Evolutionary conservation across 2,888 invertebrate species (phyloP).

Genomic region (Pinctada fucata): DNA sequence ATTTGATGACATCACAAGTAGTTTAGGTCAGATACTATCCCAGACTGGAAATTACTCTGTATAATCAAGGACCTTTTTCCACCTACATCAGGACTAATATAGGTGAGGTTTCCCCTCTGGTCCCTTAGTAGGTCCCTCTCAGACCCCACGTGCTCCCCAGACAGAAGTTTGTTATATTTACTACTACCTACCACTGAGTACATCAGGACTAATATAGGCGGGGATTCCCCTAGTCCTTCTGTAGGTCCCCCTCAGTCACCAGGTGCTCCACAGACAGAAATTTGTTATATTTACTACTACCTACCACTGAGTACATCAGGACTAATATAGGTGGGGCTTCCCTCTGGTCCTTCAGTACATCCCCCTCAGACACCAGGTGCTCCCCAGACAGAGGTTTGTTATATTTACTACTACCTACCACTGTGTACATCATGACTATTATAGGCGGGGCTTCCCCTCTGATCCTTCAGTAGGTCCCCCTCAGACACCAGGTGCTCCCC

Average conservation of each 20-base stretch:
- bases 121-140: constrained; percentile 85
- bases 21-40: constrained; percentile 74
- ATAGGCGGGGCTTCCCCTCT: constrained; percentile 88
- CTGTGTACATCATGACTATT: constrained; percentile 88
- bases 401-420: constrained; percentile 78
- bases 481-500: constrained; percentile 86
- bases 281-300: constrained; percentile 80
- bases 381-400: constrained; percentile 88
- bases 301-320: constrained; percentile 86
- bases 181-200: constrained; percentile 81
- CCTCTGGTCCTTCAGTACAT: constrained; percentile 85
- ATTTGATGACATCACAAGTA: too few species aligned
- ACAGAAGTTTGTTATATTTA: constrained; percentile 85
- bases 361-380: constrained; percentile 85
- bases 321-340: constrained; percentile 89
- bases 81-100: constrained; percentile 88
- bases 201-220: constrained; percentile 89
- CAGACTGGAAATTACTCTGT: constrained; percentile 86
- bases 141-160: constrained; percentile 86
- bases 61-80: constrained; percentile 78
- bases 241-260: constrained; percentile 84
- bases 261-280: constrained; percentile 87
- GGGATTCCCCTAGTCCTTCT: constrained; percentile 88
- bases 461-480: constrained; percentile 85
- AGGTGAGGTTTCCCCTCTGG: constrained; percentile 87